Conservation (phyloP, 2,113 vertebrate species). For the Lasiurus borealis region DNA sequence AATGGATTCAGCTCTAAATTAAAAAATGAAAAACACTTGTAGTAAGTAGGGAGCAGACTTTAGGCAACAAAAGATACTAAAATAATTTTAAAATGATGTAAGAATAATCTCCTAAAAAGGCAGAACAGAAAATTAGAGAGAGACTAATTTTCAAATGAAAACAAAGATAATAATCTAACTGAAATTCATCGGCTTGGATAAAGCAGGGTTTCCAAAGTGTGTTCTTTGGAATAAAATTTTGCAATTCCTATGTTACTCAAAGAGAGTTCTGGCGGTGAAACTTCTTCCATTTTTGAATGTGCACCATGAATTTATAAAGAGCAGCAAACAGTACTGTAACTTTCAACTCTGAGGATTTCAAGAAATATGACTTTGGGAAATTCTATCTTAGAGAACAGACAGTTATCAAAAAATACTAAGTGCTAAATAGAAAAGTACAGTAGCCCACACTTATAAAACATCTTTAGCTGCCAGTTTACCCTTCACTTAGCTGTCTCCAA, state of each 20-base stretch:
- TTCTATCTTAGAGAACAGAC: neutral
- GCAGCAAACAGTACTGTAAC: neutral
- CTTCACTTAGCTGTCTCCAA: neutral
- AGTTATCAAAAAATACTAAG: neutral
- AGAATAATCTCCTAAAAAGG: neutral
- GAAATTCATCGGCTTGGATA: constrained; percentile 35
- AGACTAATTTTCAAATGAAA: constrained; percentile 36
- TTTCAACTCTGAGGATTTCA: neutral
- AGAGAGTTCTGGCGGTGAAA: constrained; percentile 15
- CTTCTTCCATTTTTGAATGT: neutral
- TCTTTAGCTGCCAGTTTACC: neutral
- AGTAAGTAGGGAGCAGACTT: constrained; percentile 30
- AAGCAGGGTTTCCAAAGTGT: constrained; percentile 20
- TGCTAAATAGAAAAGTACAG: neutral
- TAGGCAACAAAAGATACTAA: constrained; percentile 43
- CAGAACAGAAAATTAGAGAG: neutral
- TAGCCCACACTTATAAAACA: neutral
- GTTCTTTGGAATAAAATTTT: constrained; percentile 1
- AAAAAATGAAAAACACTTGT: constrained; percentile 56
- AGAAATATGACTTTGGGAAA: neutral
- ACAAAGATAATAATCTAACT: constrained; percentile 27
- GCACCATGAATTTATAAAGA: neutral
- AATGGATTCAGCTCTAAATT: constrained; percentile 93
- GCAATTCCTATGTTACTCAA: neutral
- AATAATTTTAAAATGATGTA: neutral